Percentiles rank a stretch among this genome's conserved stretches.
Conservation (phyloP, 2,797 vertebrate genomes). For the Protosalanx chinensis region DNA sequence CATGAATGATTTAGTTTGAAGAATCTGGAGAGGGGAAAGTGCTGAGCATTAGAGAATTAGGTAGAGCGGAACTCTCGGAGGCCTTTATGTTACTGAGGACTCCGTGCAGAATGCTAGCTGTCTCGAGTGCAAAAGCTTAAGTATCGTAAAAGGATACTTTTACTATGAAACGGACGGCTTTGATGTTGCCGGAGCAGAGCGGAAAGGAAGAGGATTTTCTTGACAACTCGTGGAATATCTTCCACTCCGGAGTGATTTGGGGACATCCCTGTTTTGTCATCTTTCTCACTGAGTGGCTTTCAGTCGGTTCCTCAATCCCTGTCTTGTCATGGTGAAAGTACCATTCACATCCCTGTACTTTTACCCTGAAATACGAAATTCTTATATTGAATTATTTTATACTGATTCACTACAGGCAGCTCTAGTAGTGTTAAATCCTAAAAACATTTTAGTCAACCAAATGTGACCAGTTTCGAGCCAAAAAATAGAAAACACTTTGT, state of each 20-base stretch:
- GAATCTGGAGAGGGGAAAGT: slow-evolving; percentile 11
- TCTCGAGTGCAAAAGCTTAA: slow-evolving; percentile 8
- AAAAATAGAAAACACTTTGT: too few species aligned
- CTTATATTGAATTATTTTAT: too few species aligned
- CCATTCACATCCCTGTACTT: background rate
- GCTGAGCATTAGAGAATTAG: slow-evolving; percentile 22
- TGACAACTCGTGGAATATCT: background rate
- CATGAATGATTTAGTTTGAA: slow-evolving; percentile 46
- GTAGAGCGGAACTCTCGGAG: background rate
- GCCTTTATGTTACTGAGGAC: slow-evolving; percentile 5
- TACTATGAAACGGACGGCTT: background rate
- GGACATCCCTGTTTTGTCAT: background rate
- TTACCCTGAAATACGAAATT: background rate
- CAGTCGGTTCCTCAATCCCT: too few species aligned
- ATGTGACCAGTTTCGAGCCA: too few species aligned
- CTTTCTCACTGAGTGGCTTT: background rate
- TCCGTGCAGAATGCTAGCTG: background rate
- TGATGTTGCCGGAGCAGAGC: background rate
- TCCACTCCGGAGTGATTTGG: background rate
- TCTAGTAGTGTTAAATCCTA: background rate
- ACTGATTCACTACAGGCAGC: too few species aligned
- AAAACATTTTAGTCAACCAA: background rate
- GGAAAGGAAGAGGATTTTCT: background rate
- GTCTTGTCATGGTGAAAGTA: background rate
- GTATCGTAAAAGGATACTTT: slow-evolving; percentile 9